A percentile compares a stretch with the other conserved stretches of the same genome.
phyloP scores from a whole-genome alignment of 2,888 invertebrate species.

The Apocheima hispidaria region DNA sequence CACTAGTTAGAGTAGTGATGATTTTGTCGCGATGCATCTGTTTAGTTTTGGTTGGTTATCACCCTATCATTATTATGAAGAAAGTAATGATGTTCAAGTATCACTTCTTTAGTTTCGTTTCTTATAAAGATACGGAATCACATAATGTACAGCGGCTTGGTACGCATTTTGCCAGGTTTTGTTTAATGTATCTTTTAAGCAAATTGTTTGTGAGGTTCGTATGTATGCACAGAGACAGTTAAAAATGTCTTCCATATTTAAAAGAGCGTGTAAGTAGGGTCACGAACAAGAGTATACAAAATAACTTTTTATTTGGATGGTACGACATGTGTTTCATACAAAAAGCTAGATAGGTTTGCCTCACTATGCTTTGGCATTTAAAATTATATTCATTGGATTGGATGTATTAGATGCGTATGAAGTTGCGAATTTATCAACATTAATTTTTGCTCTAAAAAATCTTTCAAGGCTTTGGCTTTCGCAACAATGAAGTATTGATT shows the following conservation, averaged over 20 bases:
- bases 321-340: neutral
- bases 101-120: too few species aligned
- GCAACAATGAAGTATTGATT: too few species aligned
- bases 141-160: neutral
- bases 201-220: conserved; percentile 28
- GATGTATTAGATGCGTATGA: too few species aligned
- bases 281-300: conserved; percentile 22
- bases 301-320: conserved; percentile 21
- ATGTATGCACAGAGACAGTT: conserved; percentile 19
- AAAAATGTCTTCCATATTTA: conserved; percentile 33
- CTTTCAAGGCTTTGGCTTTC: too few species aligned
- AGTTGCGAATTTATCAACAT: too few species aligned
- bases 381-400: too few species aligned
- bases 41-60: too few species aligned
- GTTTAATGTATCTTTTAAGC: conserved; percentile 33
- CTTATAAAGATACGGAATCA: neutral
- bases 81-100: too few species aligned
- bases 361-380: neutral
- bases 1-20: too few species aligned
- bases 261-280: conserved; percentile 25
- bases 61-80: too few species aligned
- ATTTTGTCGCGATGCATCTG: too few species aligned
- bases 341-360: neutral
- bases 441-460: too few species aligned
- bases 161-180: conserved; percentile 5